phyloP scores from a whole-genome alignment of 1,140 invertebrate genomes.

The Cheumatopsyche charites region DNA sequence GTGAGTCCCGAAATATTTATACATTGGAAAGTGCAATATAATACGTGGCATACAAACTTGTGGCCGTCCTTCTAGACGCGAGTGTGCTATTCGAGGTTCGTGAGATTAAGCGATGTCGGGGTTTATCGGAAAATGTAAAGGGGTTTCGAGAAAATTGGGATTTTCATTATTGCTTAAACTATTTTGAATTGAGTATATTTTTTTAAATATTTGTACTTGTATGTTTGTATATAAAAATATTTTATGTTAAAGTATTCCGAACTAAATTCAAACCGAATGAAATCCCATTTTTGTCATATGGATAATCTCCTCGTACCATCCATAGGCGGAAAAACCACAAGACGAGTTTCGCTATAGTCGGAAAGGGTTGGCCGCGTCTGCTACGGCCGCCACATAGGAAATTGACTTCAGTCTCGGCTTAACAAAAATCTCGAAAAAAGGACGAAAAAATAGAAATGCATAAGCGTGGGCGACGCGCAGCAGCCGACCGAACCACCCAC shows the following conservation, averaged over 20 bases:
- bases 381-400: conserved; percentile 36
- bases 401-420: conserved; percentile 41
- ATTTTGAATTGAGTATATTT: too few species aligned
- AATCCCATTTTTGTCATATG: too few species aligned
- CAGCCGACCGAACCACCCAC: conserved; percentile 25
- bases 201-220: too few species aligned
- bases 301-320: background rate
- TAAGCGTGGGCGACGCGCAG: background rate
- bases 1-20: too few species aligned
- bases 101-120: background rate
- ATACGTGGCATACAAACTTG: too few species aligned
- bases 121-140: background rate
- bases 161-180: background rate
- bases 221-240: too few species aligned
- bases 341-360: background rate
- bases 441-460: conserved; percentile 42
- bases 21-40: too few species aligned
- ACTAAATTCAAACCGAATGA: too few species aligned
- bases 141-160: background rate
- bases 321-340: background rate
- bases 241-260: too few species aligned
- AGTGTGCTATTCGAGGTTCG: too few species aligned
- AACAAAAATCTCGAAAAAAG: conserved; percentile 34
- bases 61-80: too few species aligned
- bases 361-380: conserved; percentile 29